Evolutionary conservation across 2,888 invertebrate species (phyloP), one percentile per base, ranked within the genome.

Genomic region (Melanargia galathea): DNA sequence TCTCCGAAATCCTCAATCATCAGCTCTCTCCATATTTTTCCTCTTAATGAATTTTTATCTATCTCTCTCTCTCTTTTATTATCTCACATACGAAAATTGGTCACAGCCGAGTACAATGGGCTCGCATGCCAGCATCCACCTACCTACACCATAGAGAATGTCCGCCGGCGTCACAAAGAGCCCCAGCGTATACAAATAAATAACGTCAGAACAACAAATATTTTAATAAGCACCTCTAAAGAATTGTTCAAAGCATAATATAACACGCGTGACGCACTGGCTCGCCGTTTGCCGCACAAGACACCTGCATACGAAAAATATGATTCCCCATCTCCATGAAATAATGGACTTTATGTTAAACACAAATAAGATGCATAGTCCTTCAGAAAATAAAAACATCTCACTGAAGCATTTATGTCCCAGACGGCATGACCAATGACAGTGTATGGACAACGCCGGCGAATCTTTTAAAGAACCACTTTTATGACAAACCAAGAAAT

Each of bases 131-230:
- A 71, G 69, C 64, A 63, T 67, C 79, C 83, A 84, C 85, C 86
- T n/a, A n/a, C n/a, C n/a, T 80, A 82, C 85, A 82, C 80, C 81
- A 80, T 71, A 76, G 70, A 69, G 70, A 75, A 74, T 74, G 75
- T 73, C 76, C 73, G 87, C 79, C 87, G 88, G 87, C 83, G 64
- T 69, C 80, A 84, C 87, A 90, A 89, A 90, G 88, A 79, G 77
- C 78, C 78, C 77, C 78, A 72, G 75, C 84, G 78, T 85, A 84
- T 87, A 90, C 90, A 89, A 90, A 90, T 90, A 90, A 90, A 90
- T 90, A 89, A 88, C 81, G 77, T 79, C 82, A 77, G 84, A 87
- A 90, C 89, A 89, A 90, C 91, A 90, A 91, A 91, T 90, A 91
- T 90, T 90, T 90, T 90, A 90, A 89, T 90, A 90, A 90, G 85